Base-by-base conservation (phyloP, 2,888 invertebrate species). In the Ypsolopha scabrella region DNA sequence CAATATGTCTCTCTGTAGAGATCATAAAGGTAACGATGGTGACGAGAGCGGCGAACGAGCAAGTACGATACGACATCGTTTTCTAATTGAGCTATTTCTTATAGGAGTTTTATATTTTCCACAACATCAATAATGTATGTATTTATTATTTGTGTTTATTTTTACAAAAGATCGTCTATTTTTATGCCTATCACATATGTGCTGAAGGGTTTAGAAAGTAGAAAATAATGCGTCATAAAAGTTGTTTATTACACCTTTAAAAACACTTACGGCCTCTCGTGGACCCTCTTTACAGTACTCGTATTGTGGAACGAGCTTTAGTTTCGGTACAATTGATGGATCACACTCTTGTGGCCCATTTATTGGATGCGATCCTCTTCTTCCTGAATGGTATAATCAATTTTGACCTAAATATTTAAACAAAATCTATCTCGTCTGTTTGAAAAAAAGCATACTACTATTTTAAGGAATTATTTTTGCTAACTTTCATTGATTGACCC, bases 371-470 rank as follows among this genome's bases (percentile, higher is more conserved):
- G 45, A 45, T 45, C 45, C 45, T 34, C n/a, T 45, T 24, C 33
- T 33, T 45, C 45, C 45, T 34, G 45, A 34, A 45, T 45, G 45
- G 33, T 45, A 45, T 45, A 13, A 45, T 45, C 45, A 45, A 45
- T 45, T 45, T 9, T n/a, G 34, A 45, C 9, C n/a, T 13, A 10
- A 45, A 45, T 34, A 24, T 45, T 45, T 6, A 24, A 7, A 45
- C 8, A 45, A 24, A 3, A 13, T 10, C 6, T 33, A 9, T 2
- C 24, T 4, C 24, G 24, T 24, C 24, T 24, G n/a, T n/a, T n/a
- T n/a, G n/a, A n/a, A n/a, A n/a, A n/a, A n/a, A n/a, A n/a, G n/a
- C n/a, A n/a, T n/a, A n/a, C n/a, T n/a, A n/a, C n/a, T n/a, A n/a
- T n/a, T n/a, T n/a, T n/a, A 24, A 24, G 2, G 24, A 24, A 24